Evolutionary conservation across 2,797 vertebrate genomes (phyloP), one percentile per base, ranked within the genome.

Genomic region (Silurus lanzhouensis): DNA sequence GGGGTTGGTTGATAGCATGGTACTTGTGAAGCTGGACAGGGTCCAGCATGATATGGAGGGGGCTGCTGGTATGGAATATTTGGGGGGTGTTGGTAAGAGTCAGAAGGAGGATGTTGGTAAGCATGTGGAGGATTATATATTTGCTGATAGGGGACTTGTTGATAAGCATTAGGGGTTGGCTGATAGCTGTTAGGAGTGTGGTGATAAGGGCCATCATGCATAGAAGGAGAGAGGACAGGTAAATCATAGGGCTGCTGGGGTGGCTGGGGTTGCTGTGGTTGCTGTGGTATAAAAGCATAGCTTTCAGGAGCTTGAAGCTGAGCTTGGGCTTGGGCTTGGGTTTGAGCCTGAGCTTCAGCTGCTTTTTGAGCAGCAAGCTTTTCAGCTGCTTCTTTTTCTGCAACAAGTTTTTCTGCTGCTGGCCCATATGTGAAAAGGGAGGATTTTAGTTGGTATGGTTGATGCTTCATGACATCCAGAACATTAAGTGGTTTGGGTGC

Each of bases 401-500:
- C 87, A 81, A 87, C 90, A 83, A 86, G 81, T 81, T 91, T 91
- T 67, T 92, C 95, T 77, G 90, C 93, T 61, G 95, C 96, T 89
- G 97, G 94, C 48, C 98, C 97, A 92, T 95, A 99, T 57, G 96
- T 98, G 93, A 99, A 99, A 90, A 99, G 95, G 72, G 98, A 97
- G 1, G 97, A 94, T 64, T 95, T 96, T 0, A 99, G 96, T 91
- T 99, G 98, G 89, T 99, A 99, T 0, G 98, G 98, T 57, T 99
- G 96, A 92, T 99, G 97, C 90, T 98, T 99, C 98, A 99, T 99
- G 85, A 99, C 97, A 89, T 99, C 97, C 90, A 99, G 89, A 84
- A 96, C 94, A 90, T 95, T 97, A 74, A 99, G 96, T n/a, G 95
- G 94, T 93, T 99, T 99, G 77, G 95, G 96, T 77, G 96, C 93